Percentiles rank a stretch among this genome's conserved stretches.
Conservation (phyloP, 2,797 vertebrate species). For the Hydrocynus forskahlii region DNA sequence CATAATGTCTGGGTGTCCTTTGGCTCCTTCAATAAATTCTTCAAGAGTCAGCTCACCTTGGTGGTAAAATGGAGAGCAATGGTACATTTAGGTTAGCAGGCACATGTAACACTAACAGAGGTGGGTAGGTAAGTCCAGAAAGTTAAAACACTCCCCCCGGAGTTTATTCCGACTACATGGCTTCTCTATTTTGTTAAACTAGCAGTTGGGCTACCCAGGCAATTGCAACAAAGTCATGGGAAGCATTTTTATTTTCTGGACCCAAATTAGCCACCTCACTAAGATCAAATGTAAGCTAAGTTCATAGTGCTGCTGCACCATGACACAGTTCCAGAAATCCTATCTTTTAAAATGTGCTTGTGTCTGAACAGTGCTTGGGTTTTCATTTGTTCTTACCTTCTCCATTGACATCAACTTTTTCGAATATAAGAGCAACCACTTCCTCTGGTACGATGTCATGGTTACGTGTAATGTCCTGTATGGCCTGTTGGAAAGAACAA, state of each 20-base stretch:
- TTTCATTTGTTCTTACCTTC: constrained; percentile 67
- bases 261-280: too few species aligned
- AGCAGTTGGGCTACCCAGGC: too few species aligned
- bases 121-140: too few species aligned
- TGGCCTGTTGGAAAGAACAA: constrained; percentile 66
- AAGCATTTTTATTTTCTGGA: too few species aligned
- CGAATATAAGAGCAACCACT: constrained; percentile 76
- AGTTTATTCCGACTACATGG: too few species aligned
- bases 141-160: too few species aligned
- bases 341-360: not conserved
- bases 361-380: too few species aligned
- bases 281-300: not conserved
- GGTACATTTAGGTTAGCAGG: constrained; percentile 30
- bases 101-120: not conserved
- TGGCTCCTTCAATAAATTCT: constrained; percentile 80
- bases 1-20: constrained; percentile 76
- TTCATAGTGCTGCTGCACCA: not conserved
- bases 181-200: too few species aligned
- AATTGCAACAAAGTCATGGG: too few species aligned
- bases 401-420: constrained; percentile 77
- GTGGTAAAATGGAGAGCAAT: not conserved
- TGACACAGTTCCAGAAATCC: not conserved
- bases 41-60: constrained; percentile 79
- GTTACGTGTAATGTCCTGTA: constrained; percentile 81
- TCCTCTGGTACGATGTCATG: constrained; percentile 73